Evolutionary conservation across 2,888 invertebrate species (phyloP).

Genomic region (Acleris sparsana): DNA sequence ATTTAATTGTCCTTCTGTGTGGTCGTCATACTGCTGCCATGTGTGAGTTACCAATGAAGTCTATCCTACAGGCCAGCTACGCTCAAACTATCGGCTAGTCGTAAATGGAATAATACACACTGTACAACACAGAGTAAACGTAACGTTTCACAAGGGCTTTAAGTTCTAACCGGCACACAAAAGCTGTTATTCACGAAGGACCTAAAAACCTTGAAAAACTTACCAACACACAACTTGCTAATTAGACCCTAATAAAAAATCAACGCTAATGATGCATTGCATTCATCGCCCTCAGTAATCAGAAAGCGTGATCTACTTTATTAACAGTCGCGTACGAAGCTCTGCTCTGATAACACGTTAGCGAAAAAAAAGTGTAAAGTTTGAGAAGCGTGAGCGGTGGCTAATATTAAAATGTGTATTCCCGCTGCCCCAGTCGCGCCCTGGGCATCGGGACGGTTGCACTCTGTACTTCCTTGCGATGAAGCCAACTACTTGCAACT

Average conservation of each 20-base stretch:
- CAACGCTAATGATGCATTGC: conserved; percentile 52
- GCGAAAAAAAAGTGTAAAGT: conserved; percentile 46
- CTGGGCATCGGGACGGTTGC: conserved; percentile 69
- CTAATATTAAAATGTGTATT: conserved; percentile 82
- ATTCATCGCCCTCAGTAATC: conserved; percentile 50
- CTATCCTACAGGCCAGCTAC: conserved; percentile 64
- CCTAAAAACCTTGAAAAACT: conserved; percentile 50
- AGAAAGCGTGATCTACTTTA: conserved; percentile 39
- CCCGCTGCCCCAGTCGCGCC: conserved; percentile 77
- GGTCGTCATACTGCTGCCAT: conserved; percentile 70
- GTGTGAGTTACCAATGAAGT: conserved; percentile 80
- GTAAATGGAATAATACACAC: neutral
- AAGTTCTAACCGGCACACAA: conserved; percentile 15
- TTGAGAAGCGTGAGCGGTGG: conserved; percentile 67
- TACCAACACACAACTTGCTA: conserved; percentile 51
- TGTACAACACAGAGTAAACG: conserved; percentile 24
- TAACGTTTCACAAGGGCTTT: conserved; percentile 39
- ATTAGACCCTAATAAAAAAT: conserved; percentile 51
- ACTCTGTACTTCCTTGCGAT: conserved; percentile 60
- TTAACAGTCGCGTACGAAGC: conserved; percentile 44
- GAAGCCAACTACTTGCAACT: conserved; percentile 63
- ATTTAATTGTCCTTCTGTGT: conserved; percentile 75
- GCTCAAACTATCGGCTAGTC: conserved; percentile 61
- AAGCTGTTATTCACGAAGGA: conserved; percentile 15
- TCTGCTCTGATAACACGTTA: conserved; percentile 42